These are phyloP conservation scores for Athene cunicularia DNA, from an alignment of 2,113 vertebrate genomes.

Conservation along the genomic window DNA sequence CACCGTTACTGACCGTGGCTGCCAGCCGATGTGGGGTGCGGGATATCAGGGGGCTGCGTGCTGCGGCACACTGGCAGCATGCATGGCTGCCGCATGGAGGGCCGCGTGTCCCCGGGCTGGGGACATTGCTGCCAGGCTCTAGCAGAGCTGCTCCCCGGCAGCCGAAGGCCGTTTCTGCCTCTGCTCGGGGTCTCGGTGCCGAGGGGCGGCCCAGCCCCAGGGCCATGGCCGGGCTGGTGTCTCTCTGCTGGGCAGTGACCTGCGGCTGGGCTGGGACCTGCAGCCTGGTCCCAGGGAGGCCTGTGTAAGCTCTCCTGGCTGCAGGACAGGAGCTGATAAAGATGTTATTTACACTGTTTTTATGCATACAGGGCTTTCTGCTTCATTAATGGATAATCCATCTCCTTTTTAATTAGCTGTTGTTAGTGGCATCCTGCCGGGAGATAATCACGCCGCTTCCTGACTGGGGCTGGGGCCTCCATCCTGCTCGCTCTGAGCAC, in stretches of 20 bases:
- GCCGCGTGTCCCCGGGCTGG: fast-evolving
- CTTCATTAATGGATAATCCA: neutral
- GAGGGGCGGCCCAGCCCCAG: neutral
- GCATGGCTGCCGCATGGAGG: neutral
- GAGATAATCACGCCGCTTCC: neutral
- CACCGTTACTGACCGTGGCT: too few relatives aligned
- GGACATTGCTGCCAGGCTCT: neutral
- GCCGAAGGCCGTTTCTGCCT: neutral
- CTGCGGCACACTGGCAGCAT: neutral
- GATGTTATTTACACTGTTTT: neutral
- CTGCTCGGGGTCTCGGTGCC: neutral
- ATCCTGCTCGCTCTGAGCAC: neutral
- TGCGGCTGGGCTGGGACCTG: neutral
- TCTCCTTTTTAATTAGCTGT: neutral
- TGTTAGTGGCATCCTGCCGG: neutral
- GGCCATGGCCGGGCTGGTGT: neutral
- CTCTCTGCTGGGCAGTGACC: neutral
- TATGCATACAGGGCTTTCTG: neutral
- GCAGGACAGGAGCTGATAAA: neutral
- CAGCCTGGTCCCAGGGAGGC: neutral
- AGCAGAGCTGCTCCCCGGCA: neutral
- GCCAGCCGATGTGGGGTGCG: too few relatives aligned
- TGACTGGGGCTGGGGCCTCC: neutral
- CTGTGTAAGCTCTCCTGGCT: neutral
- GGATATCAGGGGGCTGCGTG: too few relatives aligned